Evolutionary conservation across 1,140 invertebrate genomes (phyloP).

Genomic region (Drosophila ironensis): DNA sequence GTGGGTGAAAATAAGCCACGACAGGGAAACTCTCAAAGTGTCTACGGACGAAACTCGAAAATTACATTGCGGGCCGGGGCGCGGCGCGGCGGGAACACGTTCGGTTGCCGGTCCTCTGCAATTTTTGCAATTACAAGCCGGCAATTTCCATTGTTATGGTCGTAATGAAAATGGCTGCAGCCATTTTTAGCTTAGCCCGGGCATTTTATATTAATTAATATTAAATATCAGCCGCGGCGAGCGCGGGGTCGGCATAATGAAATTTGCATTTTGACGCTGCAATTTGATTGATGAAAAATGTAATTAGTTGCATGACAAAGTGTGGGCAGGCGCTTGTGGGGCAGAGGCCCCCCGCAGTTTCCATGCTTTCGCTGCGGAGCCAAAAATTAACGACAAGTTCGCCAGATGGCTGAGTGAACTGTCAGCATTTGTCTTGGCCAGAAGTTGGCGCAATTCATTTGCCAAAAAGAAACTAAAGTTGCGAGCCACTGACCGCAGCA

Average conservation of each 20-base stretch:
- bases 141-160: slow-evolving; percentile 70
- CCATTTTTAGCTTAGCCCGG: slow-evolving; percentile 56
- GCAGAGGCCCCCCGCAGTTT: not conserved
- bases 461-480: slow-evolving; percentile 11
- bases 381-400: slow-evolving; percentile 10
- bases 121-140: slow-evolving; percentile 67
- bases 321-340: not conserved
- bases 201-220: slow-evolving; percentile 78
- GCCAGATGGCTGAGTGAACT: slow-evolving; percentile 28
- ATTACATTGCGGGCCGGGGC: slow-evolving; percentile 17
- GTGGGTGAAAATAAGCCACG: slow-evolving; percentile 69
- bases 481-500: slow-evolving; percentile 11
- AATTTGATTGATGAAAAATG: slow-evolving; percentile 77
- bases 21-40: slow-evolving; percentile 20
- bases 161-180: slow-evolving; percentile 69
- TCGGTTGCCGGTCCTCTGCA: slow-evolving; percentile 29
- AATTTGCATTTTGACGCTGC: slow-evolving; percentile 60
- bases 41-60: slow-evolving; percentile 27
- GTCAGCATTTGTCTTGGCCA: slow-evolving; percentile 30
- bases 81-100: too few species aligned
- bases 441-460: slow-evolving; percentile 27
- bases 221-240: slow-evolving; percentile 49
- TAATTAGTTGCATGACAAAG: slow-evolving; percentile 43
- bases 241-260: slow-evolving; percentile 8
- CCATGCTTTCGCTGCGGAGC: not conserved